Percentiles rank a stretch among this genome's conserved stretches.
Evolutionary conservation across 2,888 invertebrate genomes (phyloP).

Genomic region (Petrolisthes cinctipes): DNA sequence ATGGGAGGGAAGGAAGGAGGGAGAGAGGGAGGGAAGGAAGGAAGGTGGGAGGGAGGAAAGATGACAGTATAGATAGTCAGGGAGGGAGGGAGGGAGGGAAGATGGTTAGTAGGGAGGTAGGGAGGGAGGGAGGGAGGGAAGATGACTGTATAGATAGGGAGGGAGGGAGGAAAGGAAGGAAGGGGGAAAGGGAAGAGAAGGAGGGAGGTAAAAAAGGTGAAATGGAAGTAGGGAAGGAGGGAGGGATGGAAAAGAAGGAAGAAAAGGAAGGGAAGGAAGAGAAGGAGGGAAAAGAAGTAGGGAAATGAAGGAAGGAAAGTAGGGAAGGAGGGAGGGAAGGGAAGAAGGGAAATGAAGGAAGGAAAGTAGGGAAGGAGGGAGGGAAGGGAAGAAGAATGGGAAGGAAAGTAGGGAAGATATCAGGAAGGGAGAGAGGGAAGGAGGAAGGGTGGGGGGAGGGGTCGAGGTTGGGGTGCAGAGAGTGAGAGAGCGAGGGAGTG

Average conservation of each 20-base stretch:
- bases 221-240: not conserved
- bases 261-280: not conserved
- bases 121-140: not conserved
- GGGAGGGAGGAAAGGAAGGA: not conserved
- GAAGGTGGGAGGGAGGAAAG: too few relatives aligned
- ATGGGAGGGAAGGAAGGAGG: too few relatives aligned
- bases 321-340: not conserved
- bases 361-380: not conserved
- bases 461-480: not conserved
- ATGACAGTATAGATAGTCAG: too few relatives aligned
- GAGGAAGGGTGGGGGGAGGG: not conserved
- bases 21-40: too few relatives aligned
- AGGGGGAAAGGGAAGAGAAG: conserved; percentile 2
- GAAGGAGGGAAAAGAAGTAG: not conserved
- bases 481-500: not conserved
- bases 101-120: not conserved
- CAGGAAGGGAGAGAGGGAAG: not conserved
- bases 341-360: conserved; percentile 32
- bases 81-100: too few relatives aligned
- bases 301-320: not conserved
- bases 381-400: not conserved
- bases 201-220: not conserved
- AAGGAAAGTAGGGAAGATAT: not conserved
- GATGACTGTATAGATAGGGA: not conserved
- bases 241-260: not conserved